Conservation (phyloP, 2,797 vertebrate genomes). For the Brachyrhaphis roseni region DNA sequence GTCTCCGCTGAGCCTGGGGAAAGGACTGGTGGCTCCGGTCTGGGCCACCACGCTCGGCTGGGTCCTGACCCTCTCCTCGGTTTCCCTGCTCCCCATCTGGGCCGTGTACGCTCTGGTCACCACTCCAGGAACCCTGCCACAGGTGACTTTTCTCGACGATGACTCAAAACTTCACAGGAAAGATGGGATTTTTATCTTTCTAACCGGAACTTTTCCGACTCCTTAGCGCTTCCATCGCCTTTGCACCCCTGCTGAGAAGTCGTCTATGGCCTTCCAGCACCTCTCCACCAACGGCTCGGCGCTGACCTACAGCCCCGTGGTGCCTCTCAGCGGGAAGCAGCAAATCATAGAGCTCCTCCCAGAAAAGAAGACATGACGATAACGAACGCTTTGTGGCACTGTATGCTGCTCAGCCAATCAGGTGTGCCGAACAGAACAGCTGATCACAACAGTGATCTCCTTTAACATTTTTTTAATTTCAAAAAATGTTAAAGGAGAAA, state of each 20-base stretch:
- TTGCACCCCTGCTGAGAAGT: constrained; percentile 57
- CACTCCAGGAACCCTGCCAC: constrained; percentile 64
- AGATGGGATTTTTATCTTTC: background rate
- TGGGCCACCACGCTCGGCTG: constrained; percentile 76
- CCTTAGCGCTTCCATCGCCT: constrained; percentile 67
- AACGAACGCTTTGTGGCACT: background rate
- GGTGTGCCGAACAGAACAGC: constrained; percentile 4
- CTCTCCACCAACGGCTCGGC: constrained; percentile 15
- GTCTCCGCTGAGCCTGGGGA: constrained; percentile 73
- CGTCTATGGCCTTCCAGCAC: constrained; percentile 24
- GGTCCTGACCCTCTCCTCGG: constrained; percentile 74
- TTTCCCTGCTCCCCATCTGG: constrained; percentile 79
- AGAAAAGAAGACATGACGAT: constrained; percentile 6
- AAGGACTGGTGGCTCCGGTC: constrained; percentile 64
- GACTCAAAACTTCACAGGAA: background rate
- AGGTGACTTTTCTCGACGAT: constrained; percentile 52
- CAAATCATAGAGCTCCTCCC: constrained; percentile 12
- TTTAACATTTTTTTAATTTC: no score
- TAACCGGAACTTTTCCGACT: constrained; percentile 13
- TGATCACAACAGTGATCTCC: constrained; percentile 6
- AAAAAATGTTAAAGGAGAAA: background rate
- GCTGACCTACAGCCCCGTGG: constrained; percentile 26
- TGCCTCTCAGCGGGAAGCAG: constrained; percentile 49
- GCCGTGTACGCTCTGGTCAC: constrained; percentile 69
- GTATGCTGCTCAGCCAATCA: constrained; percentile 29